phyloP scores from a whole-genome alignment of 2,888 invertebrate species.

The Ormyrus thymus region DNA sequence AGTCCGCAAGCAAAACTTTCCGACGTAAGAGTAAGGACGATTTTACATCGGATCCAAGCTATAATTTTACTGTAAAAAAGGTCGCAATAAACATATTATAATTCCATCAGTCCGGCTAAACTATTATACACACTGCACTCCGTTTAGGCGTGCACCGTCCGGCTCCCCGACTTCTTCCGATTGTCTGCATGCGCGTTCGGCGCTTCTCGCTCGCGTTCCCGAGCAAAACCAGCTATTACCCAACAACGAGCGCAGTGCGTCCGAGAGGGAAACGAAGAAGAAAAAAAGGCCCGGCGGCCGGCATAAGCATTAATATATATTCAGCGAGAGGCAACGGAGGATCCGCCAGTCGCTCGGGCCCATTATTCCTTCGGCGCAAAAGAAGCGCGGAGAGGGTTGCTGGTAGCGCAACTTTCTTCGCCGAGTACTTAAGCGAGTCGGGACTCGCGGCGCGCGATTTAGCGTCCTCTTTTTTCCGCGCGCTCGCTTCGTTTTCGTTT shows the following conservation, averaged over 20 bases:
- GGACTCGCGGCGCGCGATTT: constrained; percentile 39
- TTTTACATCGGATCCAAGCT: no score
- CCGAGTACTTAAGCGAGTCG: constrained; percentile 28
- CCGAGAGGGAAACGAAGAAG: not conserved
- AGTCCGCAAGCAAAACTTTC: no score
- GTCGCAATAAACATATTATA: no score
- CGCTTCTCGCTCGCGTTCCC: constrained; percentile 3
- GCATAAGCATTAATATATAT: constrained; percentile 63
- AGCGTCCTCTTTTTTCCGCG: constrained; percentile 48
- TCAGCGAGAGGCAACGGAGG: constrained; percentile 52
- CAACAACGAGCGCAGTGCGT: constrained; percentile 33
- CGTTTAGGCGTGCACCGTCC: not conserved
- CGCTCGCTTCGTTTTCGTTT: constrained; percentile 38
- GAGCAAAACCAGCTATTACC: constrained; percentile 60
- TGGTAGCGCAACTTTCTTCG: constrained; percentile 45
- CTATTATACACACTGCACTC: not conserved
- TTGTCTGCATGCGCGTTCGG: constrained; percentile 13
- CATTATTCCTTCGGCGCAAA: constrained; percentile 33
- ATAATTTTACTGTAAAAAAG: no score
- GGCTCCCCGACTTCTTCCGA: constrained; percentile 28
- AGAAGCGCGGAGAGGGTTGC: constrained; percentile 10
- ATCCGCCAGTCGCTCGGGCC: not conserved
- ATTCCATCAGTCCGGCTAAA: constrained; percentile 21
- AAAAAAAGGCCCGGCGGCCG: constrained; percentile 54
- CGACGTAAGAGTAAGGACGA: no score